These are phyloP conservation scores for Etia nguti DNA, from an alignment of 2,113 vertebrate species.

Conservation along the genomic window DNA sequence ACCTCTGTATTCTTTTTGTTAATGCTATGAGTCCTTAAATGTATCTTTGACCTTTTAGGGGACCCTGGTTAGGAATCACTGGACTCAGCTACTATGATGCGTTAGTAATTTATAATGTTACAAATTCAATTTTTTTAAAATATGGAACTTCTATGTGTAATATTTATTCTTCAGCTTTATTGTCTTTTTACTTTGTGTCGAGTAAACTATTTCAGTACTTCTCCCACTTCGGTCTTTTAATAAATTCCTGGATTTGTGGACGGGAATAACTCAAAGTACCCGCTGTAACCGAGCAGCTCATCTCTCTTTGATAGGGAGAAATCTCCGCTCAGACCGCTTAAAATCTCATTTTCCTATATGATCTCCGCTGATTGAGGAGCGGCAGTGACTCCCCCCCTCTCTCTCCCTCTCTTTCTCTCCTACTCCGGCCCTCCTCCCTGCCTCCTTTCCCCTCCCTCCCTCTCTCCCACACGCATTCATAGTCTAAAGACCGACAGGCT, in stretches of 20 bases:
- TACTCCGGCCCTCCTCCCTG: slow-evolving; percentile 1
- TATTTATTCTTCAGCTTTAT: not conserved
- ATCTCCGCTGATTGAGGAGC: slow-evolving; percentile 3
- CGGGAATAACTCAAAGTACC: not conserved
- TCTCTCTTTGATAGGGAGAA: not conserved
- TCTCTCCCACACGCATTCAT: slow-evolving; percentile 28
- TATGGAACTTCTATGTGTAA: not conserved
- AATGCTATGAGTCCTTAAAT: not conserved
- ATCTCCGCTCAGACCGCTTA: not conserved
- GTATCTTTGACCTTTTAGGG: not conserved
- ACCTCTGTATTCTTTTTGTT: not conserved
- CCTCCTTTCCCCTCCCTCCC: slow-evolving; percentile 12
- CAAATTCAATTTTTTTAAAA: not conserved
- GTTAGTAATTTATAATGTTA: not conserved
- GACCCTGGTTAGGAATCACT: not conserved
- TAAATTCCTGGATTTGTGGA: not conserved
- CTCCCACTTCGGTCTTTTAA: not conserved
- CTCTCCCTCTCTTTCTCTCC: slow-evolving; percentile 7
- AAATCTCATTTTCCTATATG: not conserved
- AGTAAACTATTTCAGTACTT: not conserved
- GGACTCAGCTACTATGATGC: not conserved
- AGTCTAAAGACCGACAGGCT: slow-evolving; percentile 25
- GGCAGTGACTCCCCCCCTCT: not conserved
- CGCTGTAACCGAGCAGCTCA: not conserved
- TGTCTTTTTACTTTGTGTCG: not conserved